Base-by-base conservation (phyloP, 2,113 vertebrate species). In the Chloebia gouldiae region DNA sequence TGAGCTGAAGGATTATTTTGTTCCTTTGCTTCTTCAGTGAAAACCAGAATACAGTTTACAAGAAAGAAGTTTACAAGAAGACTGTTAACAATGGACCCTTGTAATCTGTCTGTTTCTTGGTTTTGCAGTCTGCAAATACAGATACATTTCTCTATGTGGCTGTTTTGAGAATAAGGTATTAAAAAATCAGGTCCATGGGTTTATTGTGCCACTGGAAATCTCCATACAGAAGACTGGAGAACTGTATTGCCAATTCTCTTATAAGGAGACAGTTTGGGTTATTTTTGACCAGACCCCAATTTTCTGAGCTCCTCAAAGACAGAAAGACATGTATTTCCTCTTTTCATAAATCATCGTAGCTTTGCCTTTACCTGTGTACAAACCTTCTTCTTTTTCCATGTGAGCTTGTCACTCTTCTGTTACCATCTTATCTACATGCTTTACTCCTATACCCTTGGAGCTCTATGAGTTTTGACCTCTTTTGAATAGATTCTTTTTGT, bases 301-400 rank as follows among this genome's bases (percentile, higher is more conserved):
- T 12, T 77, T 65, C 65, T 54, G 63, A 91, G 19, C 10, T 30
- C 19, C n/a, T 71, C 45, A 51, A 37, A 69, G 44, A 70, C 1
- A 0, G 12, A 39, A 60, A 61, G 35, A 69, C 1, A 0, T 18
- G 2, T 22, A 4, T 5, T 59, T 85, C 73, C 72, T 47, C 9
- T 40, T 75, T 71, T 88, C 8, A 25, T 14, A 7, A 37, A 39
- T 33, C 13, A 60, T 4, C 30, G 30, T 33, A 71, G 42, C 6
- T 81, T 81, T 85, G 28, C 25, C 42, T 17, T 49, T 61, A 51
- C 4, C 53, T 39, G 2, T 19, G 18, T 47, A 64, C 23, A 77
- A 60, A 20, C 11, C 15, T 78, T 51, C 16, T 57, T 85, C 11
- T 30, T 73, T 75, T 75, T 45, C 42, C 15, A 16, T 47, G 15